These are phyloP conservation scores for Samia ricini DNA, from an alignment of 1,140 invertebrate species.

Conservation along the genomic window DNA sequence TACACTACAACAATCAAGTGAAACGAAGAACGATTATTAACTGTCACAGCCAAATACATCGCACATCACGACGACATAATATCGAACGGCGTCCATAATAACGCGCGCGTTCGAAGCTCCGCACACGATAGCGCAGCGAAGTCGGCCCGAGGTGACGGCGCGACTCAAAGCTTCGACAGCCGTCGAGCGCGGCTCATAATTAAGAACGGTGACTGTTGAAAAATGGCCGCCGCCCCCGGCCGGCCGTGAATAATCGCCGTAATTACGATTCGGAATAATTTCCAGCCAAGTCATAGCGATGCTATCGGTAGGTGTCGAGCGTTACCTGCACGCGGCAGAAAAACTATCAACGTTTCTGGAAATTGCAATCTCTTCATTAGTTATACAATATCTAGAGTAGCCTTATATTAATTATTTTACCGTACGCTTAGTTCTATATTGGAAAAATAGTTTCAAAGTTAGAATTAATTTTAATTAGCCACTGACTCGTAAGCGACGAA, in stretches of 20 bases:
- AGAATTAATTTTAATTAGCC: no score
- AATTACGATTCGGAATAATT: constrained; percentile 78
- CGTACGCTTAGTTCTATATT: no score
- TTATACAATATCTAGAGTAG: no score
- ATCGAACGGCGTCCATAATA: constrained; percentile 14
- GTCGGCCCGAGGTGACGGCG: constrained; percentile 71
- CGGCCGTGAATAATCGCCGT: constrained; percentile 77
- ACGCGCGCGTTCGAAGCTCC: constrained; percentile 3
- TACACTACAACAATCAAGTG: no score
- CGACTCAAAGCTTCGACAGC: constrained; percentile 74
- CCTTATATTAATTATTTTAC: not conserved
- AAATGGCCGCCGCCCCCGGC: constrained; percentile 76
- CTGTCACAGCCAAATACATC: no score
- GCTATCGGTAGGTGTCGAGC: constrained; percentile 74
- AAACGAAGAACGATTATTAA: no score
- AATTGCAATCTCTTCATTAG: constrained; percentile 56
- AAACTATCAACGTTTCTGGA: constrained; percentile 36
- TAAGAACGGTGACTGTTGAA: constrained; percentile 78
- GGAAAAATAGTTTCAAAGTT: no score
- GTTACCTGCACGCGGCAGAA: constrained; percentile 71
- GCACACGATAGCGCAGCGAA: constrained; percentile 21
- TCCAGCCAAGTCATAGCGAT: constrained; percentile 77
- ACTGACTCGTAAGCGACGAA: no score
- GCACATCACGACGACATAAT: not conserved
- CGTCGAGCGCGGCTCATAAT: constrained; percentile 73